Percentiles rank a stretch among this genome's conserved stretches.
Evolutionary conservation across 2,797 vertebrate genomes (phyloP).

Genomic region (Cossypha dichroa): DNA sequence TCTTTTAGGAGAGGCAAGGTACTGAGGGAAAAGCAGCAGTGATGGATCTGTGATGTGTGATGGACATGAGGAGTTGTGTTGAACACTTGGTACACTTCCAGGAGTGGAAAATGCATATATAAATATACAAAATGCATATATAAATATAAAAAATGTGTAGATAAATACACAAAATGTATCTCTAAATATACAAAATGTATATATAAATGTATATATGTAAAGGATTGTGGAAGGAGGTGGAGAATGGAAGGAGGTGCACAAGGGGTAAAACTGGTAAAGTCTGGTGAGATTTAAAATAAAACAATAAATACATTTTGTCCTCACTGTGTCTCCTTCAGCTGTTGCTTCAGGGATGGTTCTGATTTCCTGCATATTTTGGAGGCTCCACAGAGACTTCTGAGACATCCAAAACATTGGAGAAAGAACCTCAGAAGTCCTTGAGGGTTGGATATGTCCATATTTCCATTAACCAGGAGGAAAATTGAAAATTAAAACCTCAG

Average conservation of each 20-base stretch:
- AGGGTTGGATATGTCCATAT: not conserved
- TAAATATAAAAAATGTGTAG: too few species aligned
- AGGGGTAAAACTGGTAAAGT: not conserved
- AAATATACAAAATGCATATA: too few species aligned
- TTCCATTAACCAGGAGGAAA: not conserved
- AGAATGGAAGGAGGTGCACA: not conserved
- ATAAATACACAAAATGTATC: too few species aligned
- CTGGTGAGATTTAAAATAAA: not conserved
- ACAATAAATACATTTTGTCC: not conserved
- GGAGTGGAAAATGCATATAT: too few species aligned
- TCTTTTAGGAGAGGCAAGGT: not conserved
- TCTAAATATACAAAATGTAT: too few species aligned
- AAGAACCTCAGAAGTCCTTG: not conserved
- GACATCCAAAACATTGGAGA: not conserved
- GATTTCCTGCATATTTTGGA: not conserved
- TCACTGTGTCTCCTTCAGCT: not conserved
- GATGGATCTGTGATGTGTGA: not conserved
- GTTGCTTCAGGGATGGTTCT: not conserved
- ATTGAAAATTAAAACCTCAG: not conserved
- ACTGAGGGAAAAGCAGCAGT: not conserved
- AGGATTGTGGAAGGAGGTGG: not conserved
- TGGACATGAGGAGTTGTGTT: rapidly evolving
- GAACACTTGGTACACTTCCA: not conserved
- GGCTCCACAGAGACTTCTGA: not conserved
- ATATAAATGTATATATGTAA: too few species aligned